Evolutionary conservation across 2,797 vertebrate genomes (phyloP).

Genomic region (Pipistrellus nathusii): DNA sequence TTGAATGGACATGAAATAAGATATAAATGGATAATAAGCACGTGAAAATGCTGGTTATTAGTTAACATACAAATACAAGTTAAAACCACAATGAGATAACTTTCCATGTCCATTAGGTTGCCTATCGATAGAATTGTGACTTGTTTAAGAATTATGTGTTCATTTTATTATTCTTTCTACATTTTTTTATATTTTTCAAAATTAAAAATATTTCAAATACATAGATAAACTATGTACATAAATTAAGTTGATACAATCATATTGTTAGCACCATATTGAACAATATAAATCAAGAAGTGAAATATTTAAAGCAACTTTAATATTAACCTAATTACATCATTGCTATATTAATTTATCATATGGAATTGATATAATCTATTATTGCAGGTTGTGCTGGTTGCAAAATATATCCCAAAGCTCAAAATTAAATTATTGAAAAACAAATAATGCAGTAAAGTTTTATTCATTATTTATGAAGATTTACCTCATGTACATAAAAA

Average conservation of each 20-base stretch:
- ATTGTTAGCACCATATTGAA: not conserved
- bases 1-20: not conserved
- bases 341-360: not conserved
- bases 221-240: not conserved
- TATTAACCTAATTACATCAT: not conserved
- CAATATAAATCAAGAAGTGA: not conserved
- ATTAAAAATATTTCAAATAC: constrained; percentile 2
- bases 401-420: not conserved
- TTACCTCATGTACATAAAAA: not conserved
- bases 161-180: not conserved
- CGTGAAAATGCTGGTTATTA: not conserved
- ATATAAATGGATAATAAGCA: not conserved
- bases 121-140: not conserved
- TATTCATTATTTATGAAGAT: not conserved
- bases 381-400: not conserved
- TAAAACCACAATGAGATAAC: not conserved
- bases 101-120: not conserved
- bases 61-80: not conserved
- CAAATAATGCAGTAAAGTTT: not conserved
- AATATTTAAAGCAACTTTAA: not conserved
- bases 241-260: not conserved
- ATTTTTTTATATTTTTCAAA: not conserved
- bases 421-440: not conserved
- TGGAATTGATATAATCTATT: not conserved
- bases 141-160: not conserved